A percentile compares a stretch with the other conserved stretches of the same genome.
Evolutionary conservation across 2,797 vertebrate genomes (phyloP).

Genomic region (Squalus acanthias): DNA sequence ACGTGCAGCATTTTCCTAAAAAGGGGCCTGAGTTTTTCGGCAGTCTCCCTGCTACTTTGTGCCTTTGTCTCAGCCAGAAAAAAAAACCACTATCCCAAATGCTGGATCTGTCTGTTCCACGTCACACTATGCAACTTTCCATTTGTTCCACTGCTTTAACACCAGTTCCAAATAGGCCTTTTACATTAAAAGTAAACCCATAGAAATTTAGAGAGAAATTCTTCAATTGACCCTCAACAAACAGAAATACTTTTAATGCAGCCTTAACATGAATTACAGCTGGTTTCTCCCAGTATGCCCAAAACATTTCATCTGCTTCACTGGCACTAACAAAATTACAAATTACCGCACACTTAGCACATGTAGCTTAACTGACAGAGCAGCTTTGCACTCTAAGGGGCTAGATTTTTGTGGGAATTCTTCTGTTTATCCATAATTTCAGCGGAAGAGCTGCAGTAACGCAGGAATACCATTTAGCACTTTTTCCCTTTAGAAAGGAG

Average conservation of each 20-base stretch:
- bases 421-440: background rate
- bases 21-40: background rate
- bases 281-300: background rate
- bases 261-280: background rate
- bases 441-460: background rate
- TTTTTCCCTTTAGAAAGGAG: background rate
- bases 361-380: background rate
- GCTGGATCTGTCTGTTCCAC: too few species aligned
- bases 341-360: background rate
- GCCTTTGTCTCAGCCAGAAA: too few species aligned
- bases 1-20: background rate
- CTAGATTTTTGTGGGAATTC: background rate
- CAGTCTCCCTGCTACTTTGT: background rate
- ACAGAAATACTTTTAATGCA: background rate
- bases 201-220: background rate
- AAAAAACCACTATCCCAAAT: too few species aligned
- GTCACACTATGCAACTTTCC: too few species aligned
- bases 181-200: background rate
- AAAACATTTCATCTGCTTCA: background rate
- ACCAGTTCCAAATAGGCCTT: too few species aligned
- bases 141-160: too few species aligned
- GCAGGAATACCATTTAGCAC: background rate
- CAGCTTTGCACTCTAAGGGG: background rate
- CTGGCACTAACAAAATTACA: background rate
- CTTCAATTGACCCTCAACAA: background rate